These are phyloP conservation scores for Rhopalosiphum padi DNA, from an alignment of 1,140 invertebrate genomes.

Conservation along the genomic window DNA sequence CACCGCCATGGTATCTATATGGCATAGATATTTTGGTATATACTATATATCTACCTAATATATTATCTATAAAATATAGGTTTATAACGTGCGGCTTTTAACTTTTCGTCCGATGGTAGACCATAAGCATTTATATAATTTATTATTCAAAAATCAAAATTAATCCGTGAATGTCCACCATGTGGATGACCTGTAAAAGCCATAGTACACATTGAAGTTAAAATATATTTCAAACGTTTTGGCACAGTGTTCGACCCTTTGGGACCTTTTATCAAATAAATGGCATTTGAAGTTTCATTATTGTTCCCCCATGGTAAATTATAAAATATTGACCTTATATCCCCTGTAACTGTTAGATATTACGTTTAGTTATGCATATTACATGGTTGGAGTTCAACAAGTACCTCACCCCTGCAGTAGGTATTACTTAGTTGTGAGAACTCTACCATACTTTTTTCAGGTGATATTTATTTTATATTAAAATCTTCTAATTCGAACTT, in stretches of 20 bases:
- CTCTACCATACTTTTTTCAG: background rate
- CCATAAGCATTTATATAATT: background rate
- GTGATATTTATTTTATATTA: background rate
- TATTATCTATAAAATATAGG: background rate
- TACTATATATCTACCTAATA: no score
- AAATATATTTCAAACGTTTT: background rate
- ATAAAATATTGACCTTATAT: background rate
- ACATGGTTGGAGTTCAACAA: background rate
- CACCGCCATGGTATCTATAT: background rate
- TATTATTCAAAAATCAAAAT: background rate
- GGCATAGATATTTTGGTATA: no score
- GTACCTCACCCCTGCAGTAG: background rate
- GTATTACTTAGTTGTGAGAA: background rate
- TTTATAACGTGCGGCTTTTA: background rate
- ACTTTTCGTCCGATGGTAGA: background rate
- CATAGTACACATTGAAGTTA: background rate
- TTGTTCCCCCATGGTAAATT: background rate
- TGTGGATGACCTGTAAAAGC: background rate
- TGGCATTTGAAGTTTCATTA: background rate
- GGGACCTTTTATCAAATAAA: constrained; percentile 3
- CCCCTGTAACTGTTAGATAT: background rate
- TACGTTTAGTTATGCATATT: background rate
- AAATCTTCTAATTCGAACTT: background rate
- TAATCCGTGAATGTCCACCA: background rate
- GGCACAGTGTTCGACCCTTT: background rate